Base-by-base conservation (phyloP, 2,888 invertebrate genomes). In the Periphyllus acericola region DNA sequence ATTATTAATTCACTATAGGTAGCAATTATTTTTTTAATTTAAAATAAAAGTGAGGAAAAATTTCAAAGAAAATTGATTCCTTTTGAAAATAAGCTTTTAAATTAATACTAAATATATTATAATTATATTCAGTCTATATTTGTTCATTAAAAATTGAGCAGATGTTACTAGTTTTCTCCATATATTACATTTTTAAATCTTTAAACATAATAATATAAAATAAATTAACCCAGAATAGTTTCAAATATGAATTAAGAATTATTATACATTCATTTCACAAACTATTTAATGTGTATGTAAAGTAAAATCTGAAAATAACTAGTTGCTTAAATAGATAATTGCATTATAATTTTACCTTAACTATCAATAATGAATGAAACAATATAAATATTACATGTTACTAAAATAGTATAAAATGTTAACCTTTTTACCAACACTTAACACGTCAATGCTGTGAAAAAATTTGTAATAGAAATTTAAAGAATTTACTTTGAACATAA, bases 111-210 rank as follows among this genome's bases (percentile, higher is more conserved):
- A 60, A 60, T 21, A 40, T 19, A 34, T 83, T 60, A 60, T 17
- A 74, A 36, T 76, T 66, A 84, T n/a, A 68, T 68, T 84, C 86
- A 86, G 86, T 86, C 79, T 86, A 86, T 79, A 55, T 32, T 68
- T 72, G n/a, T 80, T 72, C 72, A 79, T 79, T 66, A 80, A 86
- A 78, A 72, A 84, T 85, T 85, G 85, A 85, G 78, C 85, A 78
- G 76, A 71, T 71, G n/a, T 68, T 36, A 68, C 68, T 85, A 78
- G 78, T 68, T 78, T 52, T 78, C 4, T n/a, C 5, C 68, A 78
- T 34, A 78, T n/a, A 71, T 52, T 78, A 36, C 19, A 85, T 17
- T 68, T 74, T 60, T 36, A 4, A 74, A 36, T 40, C 6, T 6
- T 25, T 36, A 40, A 6, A 36, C 21, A 74, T 17, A 34, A 72